phyloP scores from a whole-genome alignment of 2,113 vertebrate genomes.

The Plecotus auritus region DNA sequence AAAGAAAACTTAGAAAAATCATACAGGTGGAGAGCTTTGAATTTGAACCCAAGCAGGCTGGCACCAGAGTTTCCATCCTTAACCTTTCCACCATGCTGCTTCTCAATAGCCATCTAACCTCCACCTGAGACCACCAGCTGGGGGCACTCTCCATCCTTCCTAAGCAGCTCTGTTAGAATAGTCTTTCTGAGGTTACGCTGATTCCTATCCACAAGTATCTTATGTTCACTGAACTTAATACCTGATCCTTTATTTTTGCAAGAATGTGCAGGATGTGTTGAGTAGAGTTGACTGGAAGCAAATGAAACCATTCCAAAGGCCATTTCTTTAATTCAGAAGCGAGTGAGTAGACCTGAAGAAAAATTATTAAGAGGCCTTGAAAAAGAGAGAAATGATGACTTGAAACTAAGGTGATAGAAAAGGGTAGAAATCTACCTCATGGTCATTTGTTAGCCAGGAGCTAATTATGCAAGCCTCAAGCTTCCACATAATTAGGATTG shows the following conservation, averaged over 20 bases:
- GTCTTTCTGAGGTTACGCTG: background rate
- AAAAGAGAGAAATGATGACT: background rate
- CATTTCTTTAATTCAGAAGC: background rate
- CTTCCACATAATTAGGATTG: conserved; percentile 33
- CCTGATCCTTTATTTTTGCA: background rate
- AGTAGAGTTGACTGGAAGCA: background rate
- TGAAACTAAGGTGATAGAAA: background rate
- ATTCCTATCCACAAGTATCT: background rate
- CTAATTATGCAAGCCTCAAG: background rate
- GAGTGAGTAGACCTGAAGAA: background rate
- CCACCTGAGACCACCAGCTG: background rate
- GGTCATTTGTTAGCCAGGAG: background rate
- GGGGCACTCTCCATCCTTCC: background rate
- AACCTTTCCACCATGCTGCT: background rate
- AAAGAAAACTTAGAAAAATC: background rate
- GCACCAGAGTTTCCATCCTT: background rate
- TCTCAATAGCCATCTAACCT: background rate
- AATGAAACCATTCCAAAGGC: background rate
- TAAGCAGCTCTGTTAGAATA: background rate
- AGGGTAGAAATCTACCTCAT: background rate
- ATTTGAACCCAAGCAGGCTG: background rate
- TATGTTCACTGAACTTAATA: background rate
- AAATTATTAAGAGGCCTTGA: background rate
- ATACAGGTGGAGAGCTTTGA: background rate
- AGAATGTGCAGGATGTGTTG: background rate